phyloP scores from a whole-genome alignment of 2,113 vertebrate genomes.

The Thamnaconus septentrionalis region DNA sequence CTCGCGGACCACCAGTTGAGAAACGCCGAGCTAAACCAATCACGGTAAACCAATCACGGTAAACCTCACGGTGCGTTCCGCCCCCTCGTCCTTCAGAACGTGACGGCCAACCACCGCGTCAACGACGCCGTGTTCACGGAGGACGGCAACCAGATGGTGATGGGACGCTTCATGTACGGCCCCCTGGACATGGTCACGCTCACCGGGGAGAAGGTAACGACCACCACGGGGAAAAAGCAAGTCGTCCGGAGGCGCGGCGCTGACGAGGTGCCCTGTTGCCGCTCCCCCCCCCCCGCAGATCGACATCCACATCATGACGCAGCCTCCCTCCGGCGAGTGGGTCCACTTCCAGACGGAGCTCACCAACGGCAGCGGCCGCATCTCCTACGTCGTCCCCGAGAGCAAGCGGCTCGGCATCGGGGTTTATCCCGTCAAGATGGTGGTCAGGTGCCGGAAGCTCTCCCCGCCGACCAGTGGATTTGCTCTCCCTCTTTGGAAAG shows the following conservation, averaged over 20 bases:
- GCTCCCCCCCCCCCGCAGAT: slow-evolving; percentile 73
- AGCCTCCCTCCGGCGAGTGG: slow-evolving; percentile 95
- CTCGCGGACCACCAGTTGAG: no score
- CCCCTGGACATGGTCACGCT: slow-evolving; percentile 98
- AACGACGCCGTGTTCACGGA: slow-evolving; percentile 89
- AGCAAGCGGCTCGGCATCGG: slow-evolving; percentile 85
- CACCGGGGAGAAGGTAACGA: slow-evolving; percentile 91
- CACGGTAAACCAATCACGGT: neutral
- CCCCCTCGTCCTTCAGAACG: slow-evolving; percentile 78
- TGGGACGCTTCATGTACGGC: slow-evolving; percentile 95
- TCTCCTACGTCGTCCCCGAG: slow-evolving; percentile 89
- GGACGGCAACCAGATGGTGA: slow-evolving; percentile 87
- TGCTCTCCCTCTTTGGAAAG: neutral
- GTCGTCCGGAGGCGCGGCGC: neutral
- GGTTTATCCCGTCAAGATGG: slow-evolving; percentile 96
- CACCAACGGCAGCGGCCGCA: slow-evolving; percentile 92
- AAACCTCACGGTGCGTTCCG: neutral
- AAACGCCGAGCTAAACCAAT: no score
- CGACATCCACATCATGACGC: slow-evolving; percentile 97
- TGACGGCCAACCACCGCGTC: slow-evolving; percentile 94
- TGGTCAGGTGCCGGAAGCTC: slow-evolving; percentile 83
- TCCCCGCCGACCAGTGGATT: no score
- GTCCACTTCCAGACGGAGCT: slow-evolving; percentile 90
- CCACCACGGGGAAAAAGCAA: no score
- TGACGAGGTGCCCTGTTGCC: neutral